phyloP scores from a whole-genome alignment of 1,140 invertebrate genomes.

The Fopius arisanus region DNA sequence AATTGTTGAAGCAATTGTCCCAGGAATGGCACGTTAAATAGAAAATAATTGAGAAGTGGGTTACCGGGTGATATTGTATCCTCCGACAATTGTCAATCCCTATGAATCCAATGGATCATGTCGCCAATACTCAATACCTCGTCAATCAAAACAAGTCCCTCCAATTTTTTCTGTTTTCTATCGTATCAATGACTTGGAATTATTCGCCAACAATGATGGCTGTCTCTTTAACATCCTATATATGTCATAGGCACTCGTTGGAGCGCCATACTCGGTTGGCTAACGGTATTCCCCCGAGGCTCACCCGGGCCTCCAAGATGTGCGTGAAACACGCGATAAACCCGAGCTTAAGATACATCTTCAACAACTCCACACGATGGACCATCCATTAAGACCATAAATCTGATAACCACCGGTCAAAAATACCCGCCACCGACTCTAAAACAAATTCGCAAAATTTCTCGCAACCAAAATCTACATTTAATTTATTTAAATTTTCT shows the following conservation, averaged over 20 bases:
- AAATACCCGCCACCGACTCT: no score
- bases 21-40: not conserved
- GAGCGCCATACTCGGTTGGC: constrained; percentile 24
- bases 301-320: constrained; percentile 27
- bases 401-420: not conserved
- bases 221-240: constrained; percentile 40
- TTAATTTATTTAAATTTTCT: no score
- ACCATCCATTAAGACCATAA: not conserved
- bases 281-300: constrained; percentile 42
- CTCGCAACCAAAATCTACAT: no score
- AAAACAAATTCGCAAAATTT: no score
- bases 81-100: constrained; percentile 35
- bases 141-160: constrained; percentile 1
- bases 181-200: not conserved
- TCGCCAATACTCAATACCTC: constrained; percentile 4
- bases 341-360: not conserved
- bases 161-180: constrained; percentile 16
- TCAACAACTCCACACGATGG: not conserved
- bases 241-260: constrained; percentile 42
- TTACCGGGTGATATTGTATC: constrained; percentile 39
- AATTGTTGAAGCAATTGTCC: no score
- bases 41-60: constrained; percentile 46
- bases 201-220: not conserved
- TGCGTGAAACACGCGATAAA: constrained; percentile 24
- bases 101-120: constrained; percentile 31